Evolutionary conservation across 2,113 vertebrate genomes (phyloP), one percentile per base, ranked within the genome.

Genomic region (Ophthalmolycus amberensis): DNA sequence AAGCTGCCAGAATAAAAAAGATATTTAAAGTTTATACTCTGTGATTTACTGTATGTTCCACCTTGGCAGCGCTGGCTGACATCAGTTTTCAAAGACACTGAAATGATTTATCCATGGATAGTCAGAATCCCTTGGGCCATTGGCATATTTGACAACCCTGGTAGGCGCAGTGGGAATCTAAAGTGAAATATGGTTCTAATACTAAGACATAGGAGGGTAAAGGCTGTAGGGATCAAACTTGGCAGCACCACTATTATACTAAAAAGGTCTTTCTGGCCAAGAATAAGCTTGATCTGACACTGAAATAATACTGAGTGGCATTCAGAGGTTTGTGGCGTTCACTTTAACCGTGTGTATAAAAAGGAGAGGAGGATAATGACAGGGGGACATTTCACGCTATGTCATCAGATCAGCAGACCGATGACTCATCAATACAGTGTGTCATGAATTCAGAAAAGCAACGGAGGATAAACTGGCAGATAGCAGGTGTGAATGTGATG

Each of bases 171-270:
- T 72, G 29, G 64, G 65, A 63, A 48, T 71, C 25, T 48, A 42
- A 88, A 71, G 70, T 58, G 59, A 69, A 80, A 27, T 71, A 52
- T 42, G 63, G 29, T 27, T 75, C 27, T 68, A 71, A 34, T 37
- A 80, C 3, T 22, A 46, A 16, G 20, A 50, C 44, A 7, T 38
- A 50, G 38, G 29, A 37, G 29, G 60, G 44, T 29, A 54, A 60
- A 54, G 6, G 69, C 37, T 72, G 52, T 38, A 44, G 10, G 64
- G 64, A 77, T 77, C 74, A 25, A 59, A 15, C 60, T 42, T 67
- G 32, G 66, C 71, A 79, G 46, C 70, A 77, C 52, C 11, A 59
- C 32, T 50, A 63, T 37, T 40, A 34, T 37, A 72, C 34, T 40
- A 38, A 68, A 68, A 69, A 48, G 65, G 38, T 59, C 12, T 34